Base-by-base conservation (phyloP, 2,888 invertebrate genomes). In the Camponotus fellah region DNA sequence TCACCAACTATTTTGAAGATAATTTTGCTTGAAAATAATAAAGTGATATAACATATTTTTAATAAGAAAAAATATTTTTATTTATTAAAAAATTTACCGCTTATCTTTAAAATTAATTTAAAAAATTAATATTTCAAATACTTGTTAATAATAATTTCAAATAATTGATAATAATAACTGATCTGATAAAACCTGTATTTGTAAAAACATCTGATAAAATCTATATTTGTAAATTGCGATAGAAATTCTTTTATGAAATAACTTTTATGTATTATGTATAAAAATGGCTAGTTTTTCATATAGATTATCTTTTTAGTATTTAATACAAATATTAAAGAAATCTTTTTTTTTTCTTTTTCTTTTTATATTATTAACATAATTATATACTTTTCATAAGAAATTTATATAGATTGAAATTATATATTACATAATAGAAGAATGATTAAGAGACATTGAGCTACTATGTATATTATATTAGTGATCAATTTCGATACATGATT, bases 1-100 rank as follows among this genome's bases (percentile, higher is more conserved):
- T 82, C 68, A 75, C 68, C 40, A 40, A 64, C 14, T 49, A 21
- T 76, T 46, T 75, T 58, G 34, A 53, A 12, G 34, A 32, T 34
- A 64, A 21, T 40, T 12, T 43, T 56, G 21, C 2, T 17, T 26
- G 5, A 56, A 40, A 56, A 32, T 66, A 56, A 66, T 32, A 56
- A 53, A 53, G 10, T 12, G 4, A 53, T 34, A 65, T 6, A 8
- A 5, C 26, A 53, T 21, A 8, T 77, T 65, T 53, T 40, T 56
- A 9, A 34, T 3, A 10, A 32, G 62, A 56, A 43, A 2, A 12
- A 40, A 6, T 37, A 26, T 26, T 26, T 26, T 26, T 26, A 26
- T 26, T 26, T 26, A 26, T 26, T 26, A 26, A 26, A 26, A 26
- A 26, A 26, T 26, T 26, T 26, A 26, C 26, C 26, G 2, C 1